Conservation (phyloP, 2,888 invertebrate genomes). For the Diplolepis rosae region DNA sequence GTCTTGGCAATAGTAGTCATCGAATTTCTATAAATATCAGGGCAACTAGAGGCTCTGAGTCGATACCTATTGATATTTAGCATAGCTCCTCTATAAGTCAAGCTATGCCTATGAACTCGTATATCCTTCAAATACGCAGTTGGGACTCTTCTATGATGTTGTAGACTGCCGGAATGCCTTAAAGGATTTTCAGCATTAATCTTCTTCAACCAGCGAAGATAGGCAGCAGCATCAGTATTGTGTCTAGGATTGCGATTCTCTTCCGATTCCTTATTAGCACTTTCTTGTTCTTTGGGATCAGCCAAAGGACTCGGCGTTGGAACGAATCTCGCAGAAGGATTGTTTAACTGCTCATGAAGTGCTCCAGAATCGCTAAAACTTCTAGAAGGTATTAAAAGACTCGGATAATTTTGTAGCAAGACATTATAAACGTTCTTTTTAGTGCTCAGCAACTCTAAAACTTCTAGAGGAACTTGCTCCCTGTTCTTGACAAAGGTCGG, state of each 20-base stretch:
- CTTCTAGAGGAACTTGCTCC: conserved; percentile 85
- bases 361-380: conserved; percentile 83
- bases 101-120: conserved; percentile 83
- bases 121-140: conserved; percentile 84
- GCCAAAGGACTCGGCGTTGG: conserved; percentile 67
- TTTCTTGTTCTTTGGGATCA: conserved; percentile 48
- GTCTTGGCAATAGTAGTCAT: conserved; percentile 91
- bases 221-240: conserved; percentile 39
- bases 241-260: conserved; percentile 23
- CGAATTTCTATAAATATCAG: conserved; percentile 90
- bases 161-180: conserved; percentile 68
- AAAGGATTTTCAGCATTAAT: conserved; percentile 72
- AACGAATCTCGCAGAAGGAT: conserved; percentile 61
- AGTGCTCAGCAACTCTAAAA: conserved; percentile 82
- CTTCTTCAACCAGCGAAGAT: conserved; percentile 76
- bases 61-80: conserved; percentile 85
- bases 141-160: conserved; percentile 73
- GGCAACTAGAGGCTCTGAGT: conserved; percentile 89
- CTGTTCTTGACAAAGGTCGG: conserved; percentile 89
- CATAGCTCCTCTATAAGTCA: conserved; percentile 91
- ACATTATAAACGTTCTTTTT: conserved; percentile 83
- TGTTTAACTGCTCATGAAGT: conserved; percentile 73
- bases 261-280: conserved; percentile 35
- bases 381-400: conserved; percentile 81
- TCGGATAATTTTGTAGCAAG: conserved; percentile 84